A percentile compares a stretch with the other conserved stretches of the same genome.
phyloP scores from a whole-genome alignment of 2,797 vertebrate species.

The Rhabdophis nuchalis region DNA sequence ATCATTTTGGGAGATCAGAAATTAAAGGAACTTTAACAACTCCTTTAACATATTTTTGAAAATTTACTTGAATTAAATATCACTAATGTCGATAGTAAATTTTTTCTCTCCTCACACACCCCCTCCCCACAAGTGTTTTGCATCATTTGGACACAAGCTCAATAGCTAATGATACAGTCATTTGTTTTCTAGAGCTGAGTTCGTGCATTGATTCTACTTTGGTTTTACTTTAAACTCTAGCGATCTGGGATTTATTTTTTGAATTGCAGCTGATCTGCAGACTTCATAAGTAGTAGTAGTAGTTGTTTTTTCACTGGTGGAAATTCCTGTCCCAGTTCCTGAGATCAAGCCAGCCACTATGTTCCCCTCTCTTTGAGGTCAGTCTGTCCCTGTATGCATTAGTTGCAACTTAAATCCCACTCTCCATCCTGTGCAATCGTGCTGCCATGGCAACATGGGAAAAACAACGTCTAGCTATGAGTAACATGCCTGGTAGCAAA shows the following conservation, averaged over 20 bases:
- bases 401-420: background rate
- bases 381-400: background rate
- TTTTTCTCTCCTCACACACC: background rate
- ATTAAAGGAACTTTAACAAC: background rate
- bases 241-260: background rate
- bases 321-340: background rate
- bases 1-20: background rate
- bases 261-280: background rate
- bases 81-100: background rate
- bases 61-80: background rate
- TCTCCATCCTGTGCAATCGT: background rate
- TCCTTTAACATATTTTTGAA: background rate
- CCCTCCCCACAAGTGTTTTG: background rate
- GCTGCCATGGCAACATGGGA: background rate
- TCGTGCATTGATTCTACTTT: background rate
- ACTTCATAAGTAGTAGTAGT: background rate
- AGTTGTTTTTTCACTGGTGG: background rate
- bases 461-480: background rate
- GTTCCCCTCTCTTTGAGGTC: background rate
- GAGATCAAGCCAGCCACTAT: background rate
- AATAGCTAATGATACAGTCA: background rate
- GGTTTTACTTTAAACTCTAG: background rate
- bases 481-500: background rate
- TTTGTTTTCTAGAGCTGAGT: background rate
- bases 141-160: background rate